These are phyloP conservation scores for Latrodectus hesperus DNA, from an alignment of 2,888 invertebrate genomes.

Conservation along the genomic window DNA sequence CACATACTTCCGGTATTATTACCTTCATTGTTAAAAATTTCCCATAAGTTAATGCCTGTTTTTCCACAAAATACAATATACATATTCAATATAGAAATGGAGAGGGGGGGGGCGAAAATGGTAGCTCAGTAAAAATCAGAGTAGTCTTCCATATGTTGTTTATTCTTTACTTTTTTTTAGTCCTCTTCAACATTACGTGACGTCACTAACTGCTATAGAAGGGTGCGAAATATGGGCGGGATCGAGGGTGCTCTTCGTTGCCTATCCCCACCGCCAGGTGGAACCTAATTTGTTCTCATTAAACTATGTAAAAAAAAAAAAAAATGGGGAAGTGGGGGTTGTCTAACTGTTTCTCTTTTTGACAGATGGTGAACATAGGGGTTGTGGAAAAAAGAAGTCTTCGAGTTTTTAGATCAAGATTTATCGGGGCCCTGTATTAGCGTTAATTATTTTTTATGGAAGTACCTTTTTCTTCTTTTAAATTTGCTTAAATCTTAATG, in stretches of 20 bases:
- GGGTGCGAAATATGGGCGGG: conserved; percentile 64
- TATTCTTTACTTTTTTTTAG: conserved; percentile 26
- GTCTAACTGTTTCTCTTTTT: conserved; percentile 40
- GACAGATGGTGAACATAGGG: conserved; percentile 58
- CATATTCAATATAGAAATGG: too few relatives aligned
- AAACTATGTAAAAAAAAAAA: conserved; percentile 39
- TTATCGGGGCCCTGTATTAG: conserved; percentile 57
- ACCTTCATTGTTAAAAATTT: too few relatives aligned
- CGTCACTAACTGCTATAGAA: conserved; percentile 43
- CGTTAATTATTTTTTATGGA: conserved; percentile 68
- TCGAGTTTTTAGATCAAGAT: conserved; percentile 61
- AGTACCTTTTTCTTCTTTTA: conserved; percentile 16
- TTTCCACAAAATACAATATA: too few relatives aligned
- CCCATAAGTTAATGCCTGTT: too few relatives aligned
- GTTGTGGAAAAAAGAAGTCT: conserved; percentile 25
- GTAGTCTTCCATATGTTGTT: conserved; percentile 62
- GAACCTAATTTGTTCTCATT: conserved; percentile 68
- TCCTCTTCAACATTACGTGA: conserved; percentile 18
- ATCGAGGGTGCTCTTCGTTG: neutral
- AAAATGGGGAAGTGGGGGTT: conserved; percentile 23
- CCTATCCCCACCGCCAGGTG: conserved; percentile 55
- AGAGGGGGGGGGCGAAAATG: too few relatives aligned
- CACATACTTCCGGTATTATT: too few relatives aligned
- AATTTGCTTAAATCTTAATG: conserved; percentile 55
- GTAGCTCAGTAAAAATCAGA: neutral